Evolutionary conservation across 2,797 vertebrate genomes (phyloP).

Genomic region (Ptychadena robeensis): DNA sequence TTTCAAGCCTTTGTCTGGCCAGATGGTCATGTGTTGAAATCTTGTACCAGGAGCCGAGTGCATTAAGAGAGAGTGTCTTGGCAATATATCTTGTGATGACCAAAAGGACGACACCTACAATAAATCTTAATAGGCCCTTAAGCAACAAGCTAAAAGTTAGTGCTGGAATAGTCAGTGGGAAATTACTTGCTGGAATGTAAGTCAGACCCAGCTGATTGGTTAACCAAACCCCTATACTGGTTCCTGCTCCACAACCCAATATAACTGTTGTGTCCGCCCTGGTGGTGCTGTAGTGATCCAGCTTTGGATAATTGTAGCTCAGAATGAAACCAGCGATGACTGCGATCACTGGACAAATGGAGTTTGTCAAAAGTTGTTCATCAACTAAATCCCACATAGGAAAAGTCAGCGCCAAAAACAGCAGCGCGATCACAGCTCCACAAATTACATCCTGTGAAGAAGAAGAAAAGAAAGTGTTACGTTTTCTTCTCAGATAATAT

Average conservation of each 20-base stretch:
- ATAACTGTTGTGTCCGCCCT: slow-evolving; percentile 91
- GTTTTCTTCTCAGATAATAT: no score
- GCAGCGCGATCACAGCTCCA: slow-evolving; percentile 79
- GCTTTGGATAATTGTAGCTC: slow-evolving; percentile 87
- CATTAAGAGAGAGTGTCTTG: slow-evolving; percentile 75
- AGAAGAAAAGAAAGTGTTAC: background rate
- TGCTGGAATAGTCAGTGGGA: slow-evolving; percentile 72
- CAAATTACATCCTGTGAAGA: slow-evolving; percentile 87
- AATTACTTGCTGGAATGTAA: slow-evolving; percentile 62
- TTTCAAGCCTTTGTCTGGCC: slow-evolving; percentile 82
- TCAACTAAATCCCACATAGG: slow-evolving; percentile 87
- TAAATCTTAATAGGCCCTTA: slow-evolving; percentile 69
- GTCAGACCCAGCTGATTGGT: slow-evolving; percentile 76
- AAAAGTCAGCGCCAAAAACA: slow-evolving; percentile 78
- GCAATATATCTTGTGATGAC: slow-evolving; percentile 78
- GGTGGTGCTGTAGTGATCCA: slow-evolving; percentile 90
- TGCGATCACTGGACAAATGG: slow-evolving; percentile 78
- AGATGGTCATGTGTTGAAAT: slow-evolving; percentile 71
- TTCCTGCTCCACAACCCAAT: slow-evolving; percentile 80
- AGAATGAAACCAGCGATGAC: slow-evolving; percentile 80
- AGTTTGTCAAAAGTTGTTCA: slow-evolving; percentile 80
- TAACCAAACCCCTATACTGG: slow-evolving; percentile 87
- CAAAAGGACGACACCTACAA: slow-evolving; percentile 76
- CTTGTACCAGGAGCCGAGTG: slow-evolving; percentile 77
- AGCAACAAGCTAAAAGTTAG: slow-evolving; percentile 60